Evolutionary conservation across 2,113 vertebrate genomes (phyloP).

Genomic region (Platysternon megacephalum): DNA sequence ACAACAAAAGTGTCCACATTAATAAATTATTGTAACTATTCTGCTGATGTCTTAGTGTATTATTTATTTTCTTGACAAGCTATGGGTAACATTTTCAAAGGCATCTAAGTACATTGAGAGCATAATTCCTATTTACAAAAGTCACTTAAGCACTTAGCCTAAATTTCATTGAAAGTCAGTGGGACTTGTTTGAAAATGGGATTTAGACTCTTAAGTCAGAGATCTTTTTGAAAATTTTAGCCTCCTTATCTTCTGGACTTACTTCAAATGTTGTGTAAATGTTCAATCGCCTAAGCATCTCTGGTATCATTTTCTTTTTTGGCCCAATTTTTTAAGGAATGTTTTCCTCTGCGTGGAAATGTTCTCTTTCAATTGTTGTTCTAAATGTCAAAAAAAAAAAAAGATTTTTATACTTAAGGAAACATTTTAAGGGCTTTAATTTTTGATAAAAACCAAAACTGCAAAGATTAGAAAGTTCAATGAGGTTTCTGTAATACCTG

Average conservation of each 20-base stretch:
- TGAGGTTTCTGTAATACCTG: not conserved
- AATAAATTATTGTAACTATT: not conserved
- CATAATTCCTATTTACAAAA: not conserved
- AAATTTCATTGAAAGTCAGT: not conserved
- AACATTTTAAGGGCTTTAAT: not conserved
- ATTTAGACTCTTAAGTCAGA: not conserved
- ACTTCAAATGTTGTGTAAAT: not conserved
- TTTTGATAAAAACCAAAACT: not conserved
- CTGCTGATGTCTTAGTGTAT: not conserved
- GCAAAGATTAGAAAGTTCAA: not conserved
- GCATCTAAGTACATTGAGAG: not conserved
- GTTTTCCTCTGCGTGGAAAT: not conserved
- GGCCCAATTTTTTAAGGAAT: not conserved
- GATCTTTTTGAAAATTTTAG: not conserved
- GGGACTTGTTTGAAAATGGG: not conserved
- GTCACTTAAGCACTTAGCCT: not conserved
- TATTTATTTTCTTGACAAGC: not conserved
- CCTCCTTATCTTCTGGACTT: not conserved
- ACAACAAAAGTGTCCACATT: not conserved
- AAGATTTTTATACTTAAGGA: not conserved
- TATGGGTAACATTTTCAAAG: not conserved
- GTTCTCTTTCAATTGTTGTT: not conserved
- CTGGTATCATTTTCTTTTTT: not conserved
- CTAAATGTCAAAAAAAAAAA: not conserved
- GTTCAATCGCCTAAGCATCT: not conserved